Percentiles rank a stretch among this genome's conserved stretches.
These are phyloP conservation scores for Oxygymnocypris stewartii DNA, from an alignment of 2,113 vertebrate genomes.

Conservation along the genomic window DNA sequence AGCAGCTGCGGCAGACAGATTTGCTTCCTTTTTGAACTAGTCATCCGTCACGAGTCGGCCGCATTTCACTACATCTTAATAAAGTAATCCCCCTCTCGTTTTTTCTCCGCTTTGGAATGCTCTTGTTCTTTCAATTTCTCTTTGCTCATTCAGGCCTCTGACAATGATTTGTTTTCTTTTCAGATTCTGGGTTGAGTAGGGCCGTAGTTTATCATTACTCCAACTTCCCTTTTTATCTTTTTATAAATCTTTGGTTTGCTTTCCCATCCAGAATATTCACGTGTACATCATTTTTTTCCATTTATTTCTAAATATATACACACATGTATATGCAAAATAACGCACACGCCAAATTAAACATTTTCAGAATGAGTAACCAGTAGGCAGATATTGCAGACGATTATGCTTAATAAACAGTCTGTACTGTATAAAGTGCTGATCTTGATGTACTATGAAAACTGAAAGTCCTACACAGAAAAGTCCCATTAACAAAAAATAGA, in stretches of 20 bases:
- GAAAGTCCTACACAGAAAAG: no score
- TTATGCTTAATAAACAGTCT: neutral
- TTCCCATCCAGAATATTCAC: neutral
- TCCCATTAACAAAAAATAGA: neutral
- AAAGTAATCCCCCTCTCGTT: slow-evolving; percentile 77
- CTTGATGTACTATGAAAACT: no score
- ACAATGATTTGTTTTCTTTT: slow-evolving; percentile 76
- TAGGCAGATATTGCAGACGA: no score
- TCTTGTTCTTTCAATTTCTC: slow-evolving; percentile 77
- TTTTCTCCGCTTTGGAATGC: slow-evolving; percentile 75
- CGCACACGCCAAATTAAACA: no score
- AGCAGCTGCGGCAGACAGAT: slow-evolving; percentile 74
- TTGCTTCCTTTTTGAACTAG: slow-evolving; percentile 66
- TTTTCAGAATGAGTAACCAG: no score
- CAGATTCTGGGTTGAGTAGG: slow-evolving; percentile 71
- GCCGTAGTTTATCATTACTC: slow-evolving; percentile 77
- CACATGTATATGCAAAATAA: neutral
- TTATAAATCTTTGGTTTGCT: slow-evolving; percentile 36
- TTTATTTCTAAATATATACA: neutral
- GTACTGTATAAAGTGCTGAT: neutral
- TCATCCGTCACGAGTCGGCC: slow-evolving; percentile 76
- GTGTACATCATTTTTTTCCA: neutral
- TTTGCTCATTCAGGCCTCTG: slow-evolving; percentile 71
- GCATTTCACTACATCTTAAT: slow-evolving; percentile 81
- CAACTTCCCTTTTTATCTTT: slow-evolving; percentile 59